Percentiles rank a stretch among this genome's conserved stretches.
Evolutionary conservation across 2,113 vertebrate genomes (phyloP).

Genomic region (Natator depressus): DNA sequence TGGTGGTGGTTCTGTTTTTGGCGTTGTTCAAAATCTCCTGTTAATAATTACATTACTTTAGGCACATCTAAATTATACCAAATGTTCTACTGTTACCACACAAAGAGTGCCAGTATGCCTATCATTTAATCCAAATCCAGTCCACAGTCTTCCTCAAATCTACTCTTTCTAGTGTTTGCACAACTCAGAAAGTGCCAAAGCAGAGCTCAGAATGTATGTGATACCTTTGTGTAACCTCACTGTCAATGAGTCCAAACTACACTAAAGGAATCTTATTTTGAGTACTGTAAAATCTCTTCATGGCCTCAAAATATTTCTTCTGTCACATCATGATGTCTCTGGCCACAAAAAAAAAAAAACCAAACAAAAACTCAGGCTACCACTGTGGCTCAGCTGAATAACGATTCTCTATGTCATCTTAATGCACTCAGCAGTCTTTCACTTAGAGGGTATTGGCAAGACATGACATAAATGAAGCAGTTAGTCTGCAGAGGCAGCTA

Average conservation of each 20-base stretch:
- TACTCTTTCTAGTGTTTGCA: background rate
- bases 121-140: background rate
- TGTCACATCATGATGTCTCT: background rate
- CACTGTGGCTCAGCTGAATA: background rate
- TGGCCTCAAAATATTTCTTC: background rate
- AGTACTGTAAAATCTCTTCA: background rate
- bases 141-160: background rate
- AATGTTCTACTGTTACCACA: background rate
- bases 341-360: background rate
- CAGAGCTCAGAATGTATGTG: background rate
- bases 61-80: background rate
- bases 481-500: conserved; percentile 33
- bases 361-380: background rate
- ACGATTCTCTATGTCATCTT: background rate
- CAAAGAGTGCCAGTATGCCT: background rate
- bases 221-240: background rate
- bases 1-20: background rate
- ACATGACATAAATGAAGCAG: conserved; percentile 46
- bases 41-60: background rate
- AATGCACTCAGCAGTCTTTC: background rate
- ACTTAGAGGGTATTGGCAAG: background rate
- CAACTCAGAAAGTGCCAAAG: background rate
- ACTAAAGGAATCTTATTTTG: background rate
- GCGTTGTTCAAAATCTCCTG: background rate
- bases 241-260: background rate